Base-by-base conservation (phyloP, 2,797 vertebrate genomes). In the Myotis planiceps region DNA sequence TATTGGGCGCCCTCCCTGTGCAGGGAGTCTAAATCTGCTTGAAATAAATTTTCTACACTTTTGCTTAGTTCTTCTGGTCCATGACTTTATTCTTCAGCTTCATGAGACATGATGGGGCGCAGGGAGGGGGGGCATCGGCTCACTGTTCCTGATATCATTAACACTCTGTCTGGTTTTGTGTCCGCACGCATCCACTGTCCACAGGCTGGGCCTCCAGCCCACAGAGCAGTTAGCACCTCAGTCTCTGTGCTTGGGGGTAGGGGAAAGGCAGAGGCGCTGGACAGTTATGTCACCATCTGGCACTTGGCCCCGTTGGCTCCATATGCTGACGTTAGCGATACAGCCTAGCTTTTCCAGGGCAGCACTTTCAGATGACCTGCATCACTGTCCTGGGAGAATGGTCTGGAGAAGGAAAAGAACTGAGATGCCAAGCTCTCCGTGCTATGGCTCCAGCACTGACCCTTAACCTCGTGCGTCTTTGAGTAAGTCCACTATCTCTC, bases 391-490 rank as follows among this genome's bases (percentile, higher is more conserved):
- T 19, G 10, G 19, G 7, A 76, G 51, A 37, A 60, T 0, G 3
- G n/a, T 6, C 9, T 21, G n/a, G 34, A 39, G 9, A n/a, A 86
- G 51, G 42, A 45, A 37, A 53, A 37, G 45, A 39, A 32, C 51
- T 0, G 19, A 39, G 6, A 34, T 51, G 21, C 18, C 65, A 42
- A 16, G 9, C 37, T n/a, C 1, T 49, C 27, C 12, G 6, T 14
- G 18, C 14, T 9, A 2, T 13, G 4, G 47, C 47, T 49, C 9
- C 27, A 13, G 15, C 2, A n/a, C 39, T 18, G 0, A 21, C 19
- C 21, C 9, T 51, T 63, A 39, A 21, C 60, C 10, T 60, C 32
- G 16, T 21, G 75, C 4, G 21, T 34, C 81, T 49, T 9, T 5
- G 32, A n/a, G 18, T 8, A 49, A 45, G 39, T 42, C 82, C 37